Evolutionary conservation across 2,797 vertebrate genomes (phyloP).

Genomic region (Discoglossus pictus): DNA sequence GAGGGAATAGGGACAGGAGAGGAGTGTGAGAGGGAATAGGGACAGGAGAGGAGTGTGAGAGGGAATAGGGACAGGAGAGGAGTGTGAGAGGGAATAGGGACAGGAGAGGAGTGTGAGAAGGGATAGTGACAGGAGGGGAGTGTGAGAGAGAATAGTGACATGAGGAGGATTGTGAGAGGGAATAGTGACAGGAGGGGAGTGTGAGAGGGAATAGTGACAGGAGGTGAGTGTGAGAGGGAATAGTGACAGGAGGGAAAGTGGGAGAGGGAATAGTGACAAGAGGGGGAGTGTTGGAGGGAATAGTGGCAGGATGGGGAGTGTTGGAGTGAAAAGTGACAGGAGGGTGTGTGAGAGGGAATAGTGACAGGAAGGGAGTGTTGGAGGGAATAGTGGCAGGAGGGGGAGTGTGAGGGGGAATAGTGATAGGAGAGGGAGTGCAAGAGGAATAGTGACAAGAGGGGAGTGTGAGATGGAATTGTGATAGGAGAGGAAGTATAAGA

Average conservation of each 20-base stretch:
- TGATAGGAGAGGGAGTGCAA: background rate
- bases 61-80: too few relatives aligned
- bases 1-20: too few relatives aligned
- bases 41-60: too few relatives aligned
- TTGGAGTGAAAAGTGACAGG: background rate
- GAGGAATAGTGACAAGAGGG: background rate
- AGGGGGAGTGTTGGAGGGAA: conserved; percentile 14
- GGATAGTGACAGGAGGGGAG: too few relatives aligned
- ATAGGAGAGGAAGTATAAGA: background rate
- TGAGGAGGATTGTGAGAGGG: too few relatives aligned
- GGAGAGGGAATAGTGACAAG: conserved; percentile 14
- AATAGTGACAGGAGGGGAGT: conserved; percentile 5
- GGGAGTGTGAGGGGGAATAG: background rate
- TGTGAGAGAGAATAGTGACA: too few relatives aligned
- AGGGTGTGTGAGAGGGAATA: too few relatives aligned
- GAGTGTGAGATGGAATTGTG: conserved; percentile 5
- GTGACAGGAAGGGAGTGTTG: conserved; percentile 11
- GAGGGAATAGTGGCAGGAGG: background rate
- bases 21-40: too few relatives aligned
- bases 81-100: too few relatives aligned
- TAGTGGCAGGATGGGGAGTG: conserved; percentile 10
- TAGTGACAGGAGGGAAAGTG: conserved; percentile 15
- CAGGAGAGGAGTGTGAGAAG: too few relatives aligned
- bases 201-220: conserved; percentile 5
- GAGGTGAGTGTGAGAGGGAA: background rate